phyloP scores from a whole-genome alignment of 1,140 invertebrate genomes.

The Plodia interpunctella region DNA sequence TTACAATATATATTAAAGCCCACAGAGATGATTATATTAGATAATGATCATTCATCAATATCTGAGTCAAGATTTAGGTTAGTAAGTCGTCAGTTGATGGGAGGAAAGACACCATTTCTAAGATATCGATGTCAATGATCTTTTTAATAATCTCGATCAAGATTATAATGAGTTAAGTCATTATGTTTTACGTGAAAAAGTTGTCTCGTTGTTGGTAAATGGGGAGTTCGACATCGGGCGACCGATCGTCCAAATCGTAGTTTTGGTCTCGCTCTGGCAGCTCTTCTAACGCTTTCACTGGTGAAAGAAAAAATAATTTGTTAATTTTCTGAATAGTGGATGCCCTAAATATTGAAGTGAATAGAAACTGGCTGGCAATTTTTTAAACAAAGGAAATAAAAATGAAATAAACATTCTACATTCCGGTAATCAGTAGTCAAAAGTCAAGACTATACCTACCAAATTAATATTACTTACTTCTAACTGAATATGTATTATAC shows the following conservation, averaged over 20 bases:
- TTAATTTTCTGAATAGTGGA: not conserved
- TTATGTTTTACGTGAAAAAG: slow-evolving; percentile 82
- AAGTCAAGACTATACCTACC: too few species aligned
- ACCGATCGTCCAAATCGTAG: slow-evolving; percentile 80
- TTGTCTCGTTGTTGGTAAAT: slow-evolving; percentile 91
- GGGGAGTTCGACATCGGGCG: slow-evolving; percentile 82
- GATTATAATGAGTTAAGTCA: not conserved
- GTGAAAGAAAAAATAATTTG: slow-evolving; percentile 19
- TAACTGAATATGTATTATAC: too few species aligned
- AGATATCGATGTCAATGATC: not conserved
- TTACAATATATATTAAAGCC: slow-evolving; percentile 29
- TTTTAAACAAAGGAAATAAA: too few species aligned
- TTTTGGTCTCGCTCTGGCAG: slow-evolving; percentile 76
- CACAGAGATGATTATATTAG: slow-evolving; percentile 16
- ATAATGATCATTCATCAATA: slow-evolving; percentile 6
- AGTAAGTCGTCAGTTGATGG: slow-evolving; percentile 7
- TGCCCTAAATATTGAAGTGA: too few species aligned
- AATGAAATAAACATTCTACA: too few species aligned
- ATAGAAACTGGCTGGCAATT: too few species aligned
- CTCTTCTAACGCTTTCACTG: slow-evolving; percentile 87
- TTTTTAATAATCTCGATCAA: not conserved
- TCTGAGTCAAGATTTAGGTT: slow-evolving; percentile 7
- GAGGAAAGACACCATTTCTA: not conserved
- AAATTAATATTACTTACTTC: too few species aligned
- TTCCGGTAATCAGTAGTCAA: too few species aligned